phyloP scores from a whole-genome alignment of 2,888 invertebrate genomes.

The Allolobophora icterica region DNA sequence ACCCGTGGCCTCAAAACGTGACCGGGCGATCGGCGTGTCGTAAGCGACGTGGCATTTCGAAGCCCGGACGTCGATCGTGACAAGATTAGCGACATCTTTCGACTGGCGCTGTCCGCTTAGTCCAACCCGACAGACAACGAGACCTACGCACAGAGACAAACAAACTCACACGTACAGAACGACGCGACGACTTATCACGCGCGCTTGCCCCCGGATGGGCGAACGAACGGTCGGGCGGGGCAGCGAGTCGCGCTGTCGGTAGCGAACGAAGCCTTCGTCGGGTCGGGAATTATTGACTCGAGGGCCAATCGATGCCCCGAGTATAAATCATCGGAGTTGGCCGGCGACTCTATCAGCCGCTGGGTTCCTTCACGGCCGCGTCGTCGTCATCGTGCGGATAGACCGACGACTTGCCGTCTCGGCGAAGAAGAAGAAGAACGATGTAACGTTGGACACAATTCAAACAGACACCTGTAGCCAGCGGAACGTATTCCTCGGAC shows the following conservation, averaged over 20 bases:
- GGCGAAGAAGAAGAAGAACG: not conserved
- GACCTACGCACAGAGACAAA: not conserved
- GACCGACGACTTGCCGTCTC: too few relatives aligned
- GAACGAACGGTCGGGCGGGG: not conserved
- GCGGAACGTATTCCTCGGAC: not conserved
- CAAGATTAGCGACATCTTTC: conserved; percentile 17
- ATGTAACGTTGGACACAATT: not conserved
- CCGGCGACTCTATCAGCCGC: not conserved
- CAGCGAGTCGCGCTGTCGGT: not conserved
- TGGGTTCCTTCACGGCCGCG: not conserved
- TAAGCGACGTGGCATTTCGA: not conserved
- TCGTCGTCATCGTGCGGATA: not conserved
- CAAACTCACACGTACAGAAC: not conserved
- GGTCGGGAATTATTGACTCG: conserved; percentile 12
- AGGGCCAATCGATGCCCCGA: not conserved
- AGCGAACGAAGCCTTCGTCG: not conserved
- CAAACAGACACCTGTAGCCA: not conserved
- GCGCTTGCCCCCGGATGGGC: not conserved
- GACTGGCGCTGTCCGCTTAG: not conserved
- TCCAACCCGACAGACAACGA: not conserved
- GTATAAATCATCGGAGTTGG: not conserved
- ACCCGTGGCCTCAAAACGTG: not conserved
- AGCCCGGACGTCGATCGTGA: not conserved
- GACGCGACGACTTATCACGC: not conserved
- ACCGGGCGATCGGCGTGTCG: not conserved